Conservation (phyloP, 2,888 invertebrate species). For the Chrysina gloriosa region DNA sequence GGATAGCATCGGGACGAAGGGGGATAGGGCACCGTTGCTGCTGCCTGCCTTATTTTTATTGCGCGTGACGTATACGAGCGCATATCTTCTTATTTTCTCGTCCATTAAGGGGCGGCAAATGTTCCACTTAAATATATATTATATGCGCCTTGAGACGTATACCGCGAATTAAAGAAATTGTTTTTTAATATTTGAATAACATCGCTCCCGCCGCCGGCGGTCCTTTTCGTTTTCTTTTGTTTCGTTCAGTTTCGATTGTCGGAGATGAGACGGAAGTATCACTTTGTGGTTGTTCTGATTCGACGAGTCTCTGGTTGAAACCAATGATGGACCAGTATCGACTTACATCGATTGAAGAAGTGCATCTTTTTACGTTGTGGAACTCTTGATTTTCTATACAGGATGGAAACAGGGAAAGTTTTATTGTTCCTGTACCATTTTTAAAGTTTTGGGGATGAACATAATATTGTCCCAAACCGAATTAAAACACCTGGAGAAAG, state of each 20-base stretch:
- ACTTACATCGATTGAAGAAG: too few relatives aligned
- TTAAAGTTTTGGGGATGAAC: too few relatives aligned
- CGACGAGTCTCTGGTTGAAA: too few relatives aligned
- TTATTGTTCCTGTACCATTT: too few relatives aligned
- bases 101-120: slow-evolving; percentile 38
- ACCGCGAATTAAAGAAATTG: slow-evolving; percentile 43
- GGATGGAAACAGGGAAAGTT: too few relatives aligned
- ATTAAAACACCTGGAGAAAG: too few relatives aligned
- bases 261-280: slow-evolving; percentile 12
- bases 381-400: too few relatives aligned
- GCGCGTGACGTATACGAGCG: slow-evolving; percentile 41
- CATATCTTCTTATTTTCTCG: slow-evolving; percentile 36
- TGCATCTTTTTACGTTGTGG: too few relatives aligned
- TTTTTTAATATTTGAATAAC: slow-evolving; percentile 41
- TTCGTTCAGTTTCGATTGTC: not conserved
- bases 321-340: too few relatives aligned
- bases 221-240: not conserved
- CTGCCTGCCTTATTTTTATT: slow-evolving; percentile 42
- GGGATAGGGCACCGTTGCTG: not conserved
- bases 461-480: too few relatives aligned
- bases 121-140: slow-evolving; percentile 43
- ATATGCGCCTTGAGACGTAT: slow-evolving; percentile 42
- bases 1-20: not conserved
- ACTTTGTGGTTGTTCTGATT: too few relatives aligned
- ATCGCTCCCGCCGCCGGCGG: not conserved